Base-by-base conservation (phyloP, 2,888 invertebrate species). In the Brachypalpus laphriformis region DNA sequence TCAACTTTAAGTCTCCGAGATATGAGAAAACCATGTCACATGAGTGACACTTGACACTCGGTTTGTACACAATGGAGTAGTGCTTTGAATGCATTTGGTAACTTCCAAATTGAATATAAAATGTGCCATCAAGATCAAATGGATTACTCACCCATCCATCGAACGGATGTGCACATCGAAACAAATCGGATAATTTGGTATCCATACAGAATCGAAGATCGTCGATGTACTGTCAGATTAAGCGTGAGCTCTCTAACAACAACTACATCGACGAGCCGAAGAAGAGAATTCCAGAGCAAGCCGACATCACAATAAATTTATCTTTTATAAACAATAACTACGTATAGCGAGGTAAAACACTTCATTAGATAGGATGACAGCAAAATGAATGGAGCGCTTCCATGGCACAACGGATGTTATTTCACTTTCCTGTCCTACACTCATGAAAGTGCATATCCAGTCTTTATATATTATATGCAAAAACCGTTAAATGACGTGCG, bases 401-500 rank as follows among this genome's bases (percentile, higher is more conserved):
- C 45, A 40, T 37, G 45, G 70, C 61, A 74, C 61, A 74, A 75
- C 54, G 74, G 74, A 68, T 83, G 74, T 68, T 75, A 75, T 75
- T 80, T 80, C 61, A 78, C 83, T 83, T 78, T 78, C 59, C 42
- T 77, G 82, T 80, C 80, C 70, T 61, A 49, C 59, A 40, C 49
- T 76, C 70, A 80, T 70, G 80, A 80, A 75, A 85, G 83, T 80
- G 75, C 83, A 80, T 76, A 80, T 71, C 75, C 75, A 75, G 65
- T 83, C 70, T 70, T 63, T 75, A 59, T 75, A 57, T 75, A 80
- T 81, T 75, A 57, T 75, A 80, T 81, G 81, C 75, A 85, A 85
- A 75, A 81, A 76, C 85, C 81, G 85, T 85, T 85, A 85, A 85
- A 85, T 71, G 85, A 85, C 75, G 85, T 85, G 85, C 81, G 85